Percentiles rank a stretch among this genome's conserved stretches.
These are phyloP conservation scores for Falco columbarius DNA, from an alignment of 2,797 vertebrate genomes.

Conservation along the genomic window DNA sequence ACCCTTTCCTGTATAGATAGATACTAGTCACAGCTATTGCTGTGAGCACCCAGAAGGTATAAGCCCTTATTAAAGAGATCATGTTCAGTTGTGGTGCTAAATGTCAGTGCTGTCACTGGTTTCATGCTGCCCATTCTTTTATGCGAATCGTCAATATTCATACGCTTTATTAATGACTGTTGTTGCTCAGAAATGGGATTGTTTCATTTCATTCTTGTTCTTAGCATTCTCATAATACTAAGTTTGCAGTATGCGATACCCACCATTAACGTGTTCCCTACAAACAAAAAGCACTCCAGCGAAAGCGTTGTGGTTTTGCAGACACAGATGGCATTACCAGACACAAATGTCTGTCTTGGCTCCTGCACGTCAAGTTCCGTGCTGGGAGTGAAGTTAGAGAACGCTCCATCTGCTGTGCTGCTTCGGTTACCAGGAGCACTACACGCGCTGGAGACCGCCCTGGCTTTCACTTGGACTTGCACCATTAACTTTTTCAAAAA, in stretches of 20 bases:
- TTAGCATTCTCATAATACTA: background rate
- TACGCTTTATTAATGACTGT: background rate
- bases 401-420: constrained; percentile 60
- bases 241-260: constrained; percentile 22
- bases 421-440: constrained; percentile 33
- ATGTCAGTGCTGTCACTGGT: background rate
- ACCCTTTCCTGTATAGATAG: background rate
- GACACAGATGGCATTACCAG: constrained; percentile 70
- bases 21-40: background rate
- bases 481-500: background rate
- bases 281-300: constrained; percentile 64
- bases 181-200: background rate
- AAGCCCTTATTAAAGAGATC: background rate
- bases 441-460: background rate
- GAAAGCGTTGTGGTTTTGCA: constrained; percentile 30
- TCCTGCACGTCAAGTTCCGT: constrained; percentile 59
- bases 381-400: constrained; percentile 64
- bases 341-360: constrained; percentile 74
- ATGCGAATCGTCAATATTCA: background rate
- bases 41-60: background rate
- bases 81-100: background rate
- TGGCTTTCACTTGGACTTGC: constrained; percentile 8
- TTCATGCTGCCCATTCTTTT: background rate
- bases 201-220: background rate
- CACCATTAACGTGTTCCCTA: constrained; percentile 50